Evolutionary conservation across 1,140 invertebrate species (phyloP), one percentile per base, ranked within the genome.

Genomic region (Cylas formicarius): DNA sequence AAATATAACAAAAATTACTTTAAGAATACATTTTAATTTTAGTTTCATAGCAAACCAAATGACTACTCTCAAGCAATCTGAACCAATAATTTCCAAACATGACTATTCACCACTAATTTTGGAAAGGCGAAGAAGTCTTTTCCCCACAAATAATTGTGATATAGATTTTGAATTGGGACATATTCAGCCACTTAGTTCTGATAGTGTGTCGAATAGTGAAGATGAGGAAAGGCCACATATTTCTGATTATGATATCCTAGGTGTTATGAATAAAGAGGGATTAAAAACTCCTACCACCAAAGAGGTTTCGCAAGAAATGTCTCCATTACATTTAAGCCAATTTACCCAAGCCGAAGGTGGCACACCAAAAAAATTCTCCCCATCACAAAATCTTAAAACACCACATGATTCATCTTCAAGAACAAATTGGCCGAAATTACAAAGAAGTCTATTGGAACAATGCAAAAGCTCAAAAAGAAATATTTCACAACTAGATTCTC

Each of bases 371-470:
- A 56, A 48, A 42, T 41, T 66, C 26, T 72, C 72, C 0, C 71
- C 71, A 2, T 65, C 68, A 1, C 60, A 68, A 36, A 70, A 68
- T 55, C 48, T 68, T 11, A 73, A 72, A 55, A 76, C 74, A 3
- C 74, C 74, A 9, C 67, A 72, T 20, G 71, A 69, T 43, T 67
- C 59, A 0, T 55, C 49, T 22, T 40, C 48, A 4, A 57, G 55
- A 28, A 14, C 53, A 3, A 51, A 54, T 22, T 32, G 11, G 1
- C 55, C 57, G 48, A 39, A 59, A 19, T 45, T 55, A 16, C 56
- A 60, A 17, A 66, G 61, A 52, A 43, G 37, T 48, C 40, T 56
- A 28, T 17, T 49, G 24, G 53, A 57, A 39, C 36, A 39, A 18
- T 52, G 16, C 3, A 48, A 51, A 40, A 49, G 28, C 44, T 23